Conservation (phyloP, 92 coral and sea anemone species). For the Chrysogorgia sp. region DNA sequence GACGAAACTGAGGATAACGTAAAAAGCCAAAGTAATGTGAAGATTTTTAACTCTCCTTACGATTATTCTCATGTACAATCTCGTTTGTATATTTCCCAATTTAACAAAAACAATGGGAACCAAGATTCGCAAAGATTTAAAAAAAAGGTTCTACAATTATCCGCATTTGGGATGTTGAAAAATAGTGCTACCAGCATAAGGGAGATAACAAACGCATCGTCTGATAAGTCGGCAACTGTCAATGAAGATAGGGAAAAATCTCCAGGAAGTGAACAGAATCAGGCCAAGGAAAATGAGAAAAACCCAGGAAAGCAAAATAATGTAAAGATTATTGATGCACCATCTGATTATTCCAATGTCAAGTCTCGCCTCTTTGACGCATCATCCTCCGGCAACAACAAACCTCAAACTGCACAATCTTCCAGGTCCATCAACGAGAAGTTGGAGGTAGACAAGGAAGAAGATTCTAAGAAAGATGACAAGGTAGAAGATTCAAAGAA, state of each 20-base stretch:
- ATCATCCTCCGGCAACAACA: not conserved
- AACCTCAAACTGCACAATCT: not conserved
- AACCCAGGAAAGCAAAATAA: slow-evolving; percentile 48
- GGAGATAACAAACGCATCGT: not conserved
- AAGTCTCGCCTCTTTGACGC: slow-evolving; percentile 26
- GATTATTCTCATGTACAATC: not conserved
- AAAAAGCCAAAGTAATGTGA: not conserved
- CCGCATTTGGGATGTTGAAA: slow-evolving; percentile 21
- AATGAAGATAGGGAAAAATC: not conserved
- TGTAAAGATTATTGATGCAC: slow-evolving; percentile 70
- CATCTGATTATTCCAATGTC: slow-evolving; percentile 80
- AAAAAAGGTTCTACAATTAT: slow-evolving; percentile 30
- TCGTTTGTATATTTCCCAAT: slow-evolving; percentile 24
- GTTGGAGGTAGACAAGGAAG: slow-evolving; percentile 7
- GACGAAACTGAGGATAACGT: not conserved
- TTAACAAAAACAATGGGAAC: not conserved
- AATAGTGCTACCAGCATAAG: not conserved
- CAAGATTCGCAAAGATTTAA: slow-evolving; percentile 12
- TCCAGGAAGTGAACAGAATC: not conserved
- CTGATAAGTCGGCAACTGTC: not conserved
- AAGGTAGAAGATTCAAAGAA: not conserved
- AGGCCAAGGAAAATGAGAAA: not conserved
- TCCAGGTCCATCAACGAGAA: not conserved
- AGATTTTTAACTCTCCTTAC: slow-evolving; percentile 2
- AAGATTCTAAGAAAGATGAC: not conserved